Conservation (phyloP, 2,888 invertebrate species). For the Xanthostigma xanthostigma region DNA sequence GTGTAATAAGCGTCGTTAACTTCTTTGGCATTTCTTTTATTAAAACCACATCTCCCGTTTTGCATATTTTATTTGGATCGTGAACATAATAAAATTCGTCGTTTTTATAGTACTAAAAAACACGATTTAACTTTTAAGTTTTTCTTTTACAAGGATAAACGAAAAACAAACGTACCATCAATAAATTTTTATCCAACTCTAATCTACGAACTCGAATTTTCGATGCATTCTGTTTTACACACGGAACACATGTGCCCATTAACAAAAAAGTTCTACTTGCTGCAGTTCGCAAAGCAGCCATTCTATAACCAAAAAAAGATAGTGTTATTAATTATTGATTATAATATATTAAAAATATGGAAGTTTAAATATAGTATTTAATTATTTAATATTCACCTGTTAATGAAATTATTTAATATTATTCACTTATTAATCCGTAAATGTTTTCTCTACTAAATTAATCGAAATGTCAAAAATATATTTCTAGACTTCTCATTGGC, state of each 20-base stretch:
- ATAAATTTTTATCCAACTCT: conserved; percentile 57
- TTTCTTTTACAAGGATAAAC: conserved; percentile 3
- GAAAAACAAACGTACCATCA: conserved; percentile 39
- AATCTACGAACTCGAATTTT: conserved; percentile 63
- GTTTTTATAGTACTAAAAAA: conserved; percentile 63
- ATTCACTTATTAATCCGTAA: too few relatives aligned
- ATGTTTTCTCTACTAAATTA: too few relatives aligned
- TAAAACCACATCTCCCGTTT: conserved; percentile 70
- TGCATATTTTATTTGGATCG: conserved; percentile 62
- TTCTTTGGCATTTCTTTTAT: conserved; percentile 58
- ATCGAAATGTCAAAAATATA: too few relatives aligned
- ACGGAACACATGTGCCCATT: conserved; percentile 67
- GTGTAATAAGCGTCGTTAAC: conserved; percentile 61
- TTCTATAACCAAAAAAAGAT: conserved; percentile 5
- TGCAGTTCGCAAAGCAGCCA: conserved; percentile 22
- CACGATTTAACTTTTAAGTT: conserved; percentile 3
- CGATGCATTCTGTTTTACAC: conserved; percentile 58
- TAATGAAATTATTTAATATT: too few relatives aligned
- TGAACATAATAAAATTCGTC: conserved; percentile 58
- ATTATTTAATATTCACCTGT: too few relatives aligned
- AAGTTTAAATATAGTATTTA: too few relatives aligned
- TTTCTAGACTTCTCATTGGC: not conserved
- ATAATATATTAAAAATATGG: too few relatives aligned
- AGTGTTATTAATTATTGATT: too few relatives aligned
- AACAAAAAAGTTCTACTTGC: conserved; percentile 39